These are phyloP conservation scores for Octopus bimaculoides DNA, from an alignment of 1,140 invertebrate species.

Conservation along the genomic window DNA sequence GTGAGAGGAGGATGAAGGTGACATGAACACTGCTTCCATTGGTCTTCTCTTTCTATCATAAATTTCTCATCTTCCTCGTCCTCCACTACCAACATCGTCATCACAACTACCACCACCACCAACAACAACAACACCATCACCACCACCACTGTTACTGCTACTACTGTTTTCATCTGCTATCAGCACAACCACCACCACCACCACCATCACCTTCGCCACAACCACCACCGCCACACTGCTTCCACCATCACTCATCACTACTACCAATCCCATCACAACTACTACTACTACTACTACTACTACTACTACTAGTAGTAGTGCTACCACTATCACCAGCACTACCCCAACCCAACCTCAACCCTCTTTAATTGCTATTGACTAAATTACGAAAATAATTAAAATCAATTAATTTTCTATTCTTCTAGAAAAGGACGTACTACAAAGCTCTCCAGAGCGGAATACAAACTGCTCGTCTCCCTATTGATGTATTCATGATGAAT, in stretches of 20 bases:
- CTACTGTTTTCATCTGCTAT: no score
- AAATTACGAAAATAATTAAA: neutral
- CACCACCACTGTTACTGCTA: no score
- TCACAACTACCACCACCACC: no score
- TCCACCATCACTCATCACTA: no score
- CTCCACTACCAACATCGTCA: neutral
- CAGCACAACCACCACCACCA: no score
- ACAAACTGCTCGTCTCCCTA: slow-evolving; percentile 34
- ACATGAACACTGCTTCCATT: neutral
- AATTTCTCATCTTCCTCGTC: neutral
- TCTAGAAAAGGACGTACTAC: slow-evolving; percentile 23
- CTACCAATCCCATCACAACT: no score
- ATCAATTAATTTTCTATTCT: neutral
- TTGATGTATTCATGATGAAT: slow-evolving; percentile 36
- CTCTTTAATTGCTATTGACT: neutral
- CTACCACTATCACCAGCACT: neutral
- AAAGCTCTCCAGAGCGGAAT: slow-evolving; percentile 26
- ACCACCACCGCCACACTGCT: no score
- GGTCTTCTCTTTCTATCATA: neutral
- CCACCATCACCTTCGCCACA: no score
- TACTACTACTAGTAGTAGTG: neutral
- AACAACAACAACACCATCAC: no score
- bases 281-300: neutral
- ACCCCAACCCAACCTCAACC: neutral
- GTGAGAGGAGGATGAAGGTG: neutral